Evolutionary conservation across 1,140 invertebrate species (phyloP), one percentile per base, ranked within the genome.

Genomic region (Magallana ariakensis): DNA sequence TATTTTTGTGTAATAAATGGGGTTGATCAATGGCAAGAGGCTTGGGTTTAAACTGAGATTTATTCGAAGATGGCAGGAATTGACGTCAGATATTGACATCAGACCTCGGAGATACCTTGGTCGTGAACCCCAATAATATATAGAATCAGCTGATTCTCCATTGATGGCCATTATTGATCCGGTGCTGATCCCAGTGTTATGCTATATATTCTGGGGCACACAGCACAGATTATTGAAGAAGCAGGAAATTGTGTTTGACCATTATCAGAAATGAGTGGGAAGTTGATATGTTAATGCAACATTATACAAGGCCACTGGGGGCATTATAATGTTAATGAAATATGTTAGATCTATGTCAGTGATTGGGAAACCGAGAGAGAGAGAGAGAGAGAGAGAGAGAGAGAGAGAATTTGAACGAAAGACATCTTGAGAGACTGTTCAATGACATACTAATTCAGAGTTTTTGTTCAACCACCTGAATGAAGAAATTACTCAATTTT

Each of bases 171-270:
- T 10, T 75, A 75, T 75, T 75, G 58, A 75, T n/a, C n/a, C n/a
- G n/a, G n/a, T n/a, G n/a, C n/a, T n/a, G n/a, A n/a, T 75, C 26
- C 33, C 66, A 11, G 2, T 26, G 66, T 4, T 46, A 19, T 2
- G 16, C 58, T 8, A 1, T 62, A 62, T 62, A 16, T 62, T 62
- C 58, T 16, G 15, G 19, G 58, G 66, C 33, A 46, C 33, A 46
- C 33, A 46, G 33, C 33, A 46, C 33, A 46, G 33, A 46, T 46
- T 46, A 46, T 46, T n/a, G n/a, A 46, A 46, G 33, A 5, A 46
- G 66, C 66, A 75, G 66, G 66, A 75, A 75, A 33, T 75, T 33
- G 66, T 22, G 10, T 75, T 75, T 75, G 22, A 19, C 66, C 66
- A 75, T 75, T 75, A 75, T 26, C 22, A 75, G 66, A 33, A 26